Evolutionary conservation across 2,888 invertebrate species (phyloP).

Genomic region (Oxystoma pomonae): DNA sequence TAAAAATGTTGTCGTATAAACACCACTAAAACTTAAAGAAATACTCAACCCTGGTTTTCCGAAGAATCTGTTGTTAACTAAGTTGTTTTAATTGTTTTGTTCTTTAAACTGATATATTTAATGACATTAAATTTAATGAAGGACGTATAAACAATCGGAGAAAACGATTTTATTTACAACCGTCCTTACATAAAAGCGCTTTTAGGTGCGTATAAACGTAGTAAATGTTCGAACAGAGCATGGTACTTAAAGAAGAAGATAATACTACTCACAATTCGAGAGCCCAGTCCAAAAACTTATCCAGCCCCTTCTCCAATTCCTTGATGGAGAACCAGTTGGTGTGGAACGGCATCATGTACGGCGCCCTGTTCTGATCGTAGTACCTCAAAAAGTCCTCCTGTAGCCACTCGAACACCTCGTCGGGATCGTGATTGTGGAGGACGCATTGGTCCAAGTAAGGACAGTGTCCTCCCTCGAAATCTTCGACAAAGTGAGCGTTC

Average conservation of each 20-base stretch:
- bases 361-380: conserved; percentile 83
- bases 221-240: no score
- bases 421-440: conserved; percentile 75
- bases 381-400: conserved; percentile 80
- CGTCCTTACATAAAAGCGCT: no score
- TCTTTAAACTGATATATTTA: no score
- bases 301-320: conserved; percentile 74
- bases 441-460: conserved; percentile 91
- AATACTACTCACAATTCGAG: conserved; percentile 59
- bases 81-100: no score
- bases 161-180: no score
- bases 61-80: no score
- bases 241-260: not conserved
- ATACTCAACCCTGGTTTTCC: no score
- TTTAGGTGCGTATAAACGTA: no score
- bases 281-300: conserved; percentile 83
- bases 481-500: conserved; percentile 84
- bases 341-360: conserved; percentile 94
- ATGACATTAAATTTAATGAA: no score
- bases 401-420: conserved; percentile 79
- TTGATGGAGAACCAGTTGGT: conserved; percentile 95
- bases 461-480: conserved; percentile 87
- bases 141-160: no score
- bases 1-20: no score
- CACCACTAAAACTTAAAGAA: no score